Percentiles rank a stretch among this genome's conserved stretches.
These are phyloP conservation scores for Nasonia longicornis DNA, from an alignment of 1,140 invertebrate genomes.

Conservation along the genomic window DNA sequence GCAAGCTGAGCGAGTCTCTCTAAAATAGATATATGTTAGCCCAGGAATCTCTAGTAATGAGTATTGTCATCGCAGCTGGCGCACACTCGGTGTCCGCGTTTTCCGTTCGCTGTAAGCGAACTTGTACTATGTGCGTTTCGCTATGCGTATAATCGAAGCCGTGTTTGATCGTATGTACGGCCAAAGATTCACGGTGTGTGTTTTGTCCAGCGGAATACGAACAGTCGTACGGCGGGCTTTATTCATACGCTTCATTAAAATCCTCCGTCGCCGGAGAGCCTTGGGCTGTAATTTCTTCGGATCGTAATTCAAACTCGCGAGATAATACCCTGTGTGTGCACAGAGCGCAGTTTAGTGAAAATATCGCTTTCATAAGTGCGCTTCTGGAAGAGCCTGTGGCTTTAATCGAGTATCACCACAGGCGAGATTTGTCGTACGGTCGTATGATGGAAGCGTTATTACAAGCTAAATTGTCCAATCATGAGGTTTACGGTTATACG, in stretches of 20 bases:
- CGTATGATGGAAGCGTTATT: background rate
- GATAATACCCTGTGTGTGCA: background rate
- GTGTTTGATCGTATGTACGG: too few species aligned
- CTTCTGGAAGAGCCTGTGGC: background rate
- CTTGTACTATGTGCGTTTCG: background rate
- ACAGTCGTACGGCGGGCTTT: background rate
- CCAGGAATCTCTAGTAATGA: background rate
- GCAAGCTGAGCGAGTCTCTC: background rate
- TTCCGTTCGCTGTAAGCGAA: background rate
- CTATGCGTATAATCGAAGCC: background rate
- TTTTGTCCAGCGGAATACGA: background rate
- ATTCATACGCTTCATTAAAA: background rate
- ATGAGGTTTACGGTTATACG: too few species aligned
- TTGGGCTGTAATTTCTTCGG: background rate
- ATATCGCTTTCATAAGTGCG: constrained; percentile 1
- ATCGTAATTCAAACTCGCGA: background rate
- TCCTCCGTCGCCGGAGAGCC: background rate
- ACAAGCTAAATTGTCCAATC: too few species aligned
- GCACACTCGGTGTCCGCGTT: background rate
- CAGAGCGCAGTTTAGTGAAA: background rate
- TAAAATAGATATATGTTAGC: background rate
- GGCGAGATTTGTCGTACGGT: background rate
- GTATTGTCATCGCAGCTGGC: background rate
- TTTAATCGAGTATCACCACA: background rate
- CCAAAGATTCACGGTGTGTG: background rate